Base-by-base conservation (phyloP, 2,797 vertebrate species). In the Hafferia zeledoni region DNA sequence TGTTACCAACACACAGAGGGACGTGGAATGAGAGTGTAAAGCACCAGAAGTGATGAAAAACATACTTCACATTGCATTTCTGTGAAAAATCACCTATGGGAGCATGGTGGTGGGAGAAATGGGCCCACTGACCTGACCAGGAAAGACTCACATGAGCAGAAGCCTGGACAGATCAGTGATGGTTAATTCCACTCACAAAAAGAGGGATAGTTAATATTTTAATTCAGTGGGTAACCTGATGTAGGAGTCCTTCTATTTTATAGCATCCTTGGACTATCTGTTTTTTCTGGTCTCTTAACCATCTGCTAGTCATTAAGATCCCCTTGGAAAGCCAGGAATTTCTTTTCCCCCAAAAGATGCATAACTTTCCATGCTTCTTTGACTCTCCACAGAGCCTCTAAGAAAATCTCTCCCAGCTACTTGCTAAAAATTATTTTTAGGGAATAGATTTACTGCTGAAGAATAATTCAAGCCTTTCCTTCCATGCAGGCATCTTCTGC, bases 261-360 rank as follows among this genome's bases (percentile, higher is more conserved):
- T 64, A 47, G 23, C 44, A 72, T 82, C 46, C 28, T 78, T 67
- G 41, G 92, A 76, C 31, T 72, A 44, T 49, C 37, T 14, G 6
- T 68, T 94, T 91, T 79, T 44, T 18, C 70, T n/a, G n/a, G 31
- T 31, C 55, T 95, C 30, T 74, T 88, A 81, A n/a, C 85, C 93
- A 94, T 95, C 90, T 96, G 95, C 65, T 96, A 82, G 80, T 83
- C 67, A 79, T 95, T 95, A 91, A 88, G 67, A 86, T 55, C 39
- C 39, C 41, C 30, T 72, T 75, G 35, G 87, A 88, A 90, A 94
- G 72, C 35, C 85, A 93, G 65, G 53, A 86, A 90, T 95, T 83
- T 93, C 46, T 83, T 69, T 78, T 24, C 13, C 55, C 68, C 50
- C 90, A 18, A 69, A 90, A 79, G 85, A 49, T 25, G 1, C 41